These are phyloP conservation scores for Papilio elwesi DNA, from an alignment of 2,888 invertebrate genomes.

Conservation along the genomic window DNA sequence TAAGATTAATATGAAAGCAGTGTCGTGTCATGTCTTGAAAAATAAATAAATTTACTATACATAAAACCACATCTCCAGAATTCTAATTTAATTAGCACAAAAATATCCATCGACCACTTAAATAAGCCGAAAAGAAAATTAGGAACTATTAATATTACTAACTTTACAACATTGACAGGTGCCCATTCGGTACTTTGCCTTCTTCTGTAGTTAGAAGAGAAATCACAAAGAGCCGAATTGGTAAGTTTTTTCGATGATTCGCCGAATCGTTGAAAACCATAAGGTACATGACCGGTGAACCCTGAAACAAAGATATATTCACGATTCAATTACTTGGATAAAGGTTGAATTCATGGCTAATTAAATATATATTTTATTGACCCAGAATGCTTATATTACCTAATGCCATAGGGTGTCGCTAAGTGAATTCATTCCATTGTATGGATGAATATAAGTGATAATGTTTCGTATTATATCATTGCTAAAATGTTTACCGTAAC, in stretches of 20 bases:
- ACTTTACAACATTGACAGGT: constrained; percentile 85
- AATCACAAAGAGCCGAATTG: constrained; percentile 89
- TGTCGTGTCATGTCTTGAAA: too few relatives aligned
- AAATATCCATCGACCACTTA: neutral
- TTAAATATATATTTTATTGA: too few relatives aligned
- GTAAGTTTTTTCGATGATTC: constrained; percentile 86
- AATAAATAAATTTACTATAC: neutral
- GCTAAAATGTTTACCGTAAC: too few relatives aligned
- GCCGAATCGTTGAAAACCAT: constrained; percentile 86
- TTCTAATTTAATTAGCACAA: neutral
- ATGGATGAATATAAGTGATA: too few relatives aligned
- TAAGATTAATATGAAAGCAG: too few relatives aligned
- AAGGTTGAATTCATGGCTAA: too few relatives aligned
- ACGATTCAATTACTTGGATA: neutral
- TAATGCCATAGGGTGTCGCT: too few relatives aligned
- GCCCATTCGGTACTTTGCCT: constrained; percentile 90
- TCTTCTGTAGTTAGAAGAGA: constrained; percentile 89
- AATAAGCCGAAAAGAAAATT: constrained; percentile 4
- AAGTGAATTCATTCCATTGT: too few relatives aligned
- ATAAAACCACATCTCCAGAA: neutral
- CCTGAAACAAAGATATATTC: constrained; percentile 66
- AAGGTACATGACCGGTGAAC: constrained; percentile 87
- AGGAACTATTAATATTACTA: constrained; percentile 50
- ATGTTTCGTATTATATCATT: too few relatives aligned
- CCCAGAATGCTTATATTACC: too few relatives aligned